Evolutionary conservation across 1,140 invertebrate species (phyloP).

Genomic region (Bombus difficillimus): DNA sequence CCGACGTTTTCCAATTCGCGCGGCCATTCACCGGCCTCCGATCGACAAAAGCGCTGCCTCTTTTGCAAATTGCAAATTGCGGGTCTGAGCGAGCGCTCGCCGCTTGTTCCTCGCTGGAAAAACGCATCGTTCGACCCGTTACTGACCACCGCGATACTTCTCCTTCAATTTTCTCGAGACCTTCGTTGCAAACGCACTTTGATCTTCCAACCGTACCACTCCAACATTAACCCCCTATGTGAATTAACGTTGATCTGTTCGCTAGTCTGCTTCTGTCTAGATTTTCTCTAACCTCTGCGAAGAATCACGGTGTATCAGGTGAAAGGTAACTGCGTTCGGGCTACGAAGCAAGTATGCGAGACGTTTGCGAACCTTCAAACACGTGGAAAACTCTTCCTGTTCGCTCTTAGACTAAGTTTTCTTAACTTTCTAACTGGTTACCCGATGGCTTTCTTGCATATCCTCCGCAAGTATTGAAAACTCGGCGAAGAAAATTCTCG

Average conservation of each 20-base stretch:
- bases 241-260: neutral
- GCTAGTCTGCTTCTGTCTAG: too few relatives aligned
- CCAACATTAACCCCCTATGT: neutral
- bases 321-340: too few relatives aligned
- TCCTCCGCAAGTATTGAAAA: neutral
- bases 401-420: neutral
- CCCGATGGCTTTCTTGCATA: too few relatives aligned
- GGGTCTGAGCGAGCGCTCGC: neutral
- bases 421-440: neutral
- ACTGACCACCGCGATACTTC: neutral
- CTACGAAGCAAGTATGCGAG: neutral
- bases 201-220: neutral
- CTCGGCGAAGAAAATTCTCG: neutral
- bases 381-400: neutral
- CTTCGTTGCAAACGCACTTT: conserved; percentile 22
- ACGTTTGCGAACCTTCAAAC: neutral
- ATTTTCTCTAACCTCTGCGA: neutral
- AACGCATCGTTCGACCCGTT: neutral
- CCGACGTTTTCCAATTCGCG: conserved; percentile 60
- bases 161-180: conserved; percentile 21
- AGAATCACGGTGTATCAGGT: too few relatives aligned
- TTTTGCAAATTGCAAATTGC: conserved; percentile 59
- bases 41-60: conserved; percentile 56
- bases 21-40: conserved; percentile 50
- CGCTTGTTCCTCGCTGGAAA: neutral